Conservation (phyloP, 2,888 invertebrate genomes). For the Drosophila lacicola region DNA sequence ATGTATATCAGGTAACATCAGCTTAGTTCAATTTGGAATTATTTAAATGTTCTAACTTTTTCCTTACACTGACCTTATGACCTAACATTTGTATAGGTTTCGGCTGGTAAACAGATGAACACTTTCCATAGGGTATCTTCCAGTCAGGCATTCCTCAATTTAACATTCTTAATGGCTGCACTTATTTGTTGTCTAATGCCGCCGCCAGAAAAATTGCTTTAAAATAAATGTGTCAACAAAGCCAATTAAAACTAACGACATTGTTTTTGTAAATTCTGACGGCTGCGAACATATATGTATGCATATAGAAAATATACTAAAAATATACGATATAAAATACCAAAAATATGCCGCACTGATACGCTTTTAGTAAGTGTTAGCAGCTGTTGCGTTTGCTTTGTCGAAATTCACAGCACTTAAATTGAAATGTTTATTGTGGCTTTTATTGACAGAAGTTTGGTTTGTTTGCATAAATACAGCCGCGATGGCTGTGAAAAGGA, state of each 20-base stretch:
- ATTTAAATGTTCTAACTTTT: too few relatives aligned
- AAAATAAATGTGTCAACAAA: constrained; percentile 53
- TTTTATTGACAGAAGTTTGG: constrained; percentile 44
- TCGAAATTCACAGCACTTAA: constrained; percentile 22
- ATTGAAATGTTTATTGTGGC: constrained; percentile 50
- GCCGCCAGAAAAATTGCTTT: constrained; percentile 16
- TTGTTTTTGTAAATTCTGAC: constrained; percentile 33
- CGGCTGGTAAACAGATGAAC: too few relatives aligned
- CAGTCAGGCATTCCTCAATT: background rate
- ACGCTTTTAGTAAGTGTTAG: constrained; percentile 6
- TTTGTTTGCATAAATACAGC: constrained; percentile 34
- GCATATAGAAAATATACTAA: constrained; percentile 11
- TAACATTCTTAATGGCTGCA: background rate
- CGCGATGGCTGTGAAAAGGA: background rate
- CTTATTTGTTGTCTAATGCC: constrained; percentile 11
- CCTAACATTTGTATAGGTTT: too few relatives aligned
- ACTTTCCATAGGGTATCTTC: background rate
- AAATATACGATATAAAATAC: constrained; percentile 1
- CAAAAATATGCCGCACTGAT: constrained; percentile 2
- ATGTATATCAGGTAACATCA: too few relatives aligned
- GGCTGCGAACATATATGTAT: constrained; percentile 27
- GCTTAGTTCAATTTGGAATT: too few relatives aligned
- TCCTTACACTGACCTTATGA: too few relatives aligned
- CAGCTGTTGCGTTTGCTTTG: constrained; percentile 20
- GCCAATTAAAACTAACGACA: constrained; percentile 63